Evolutionary conservation across 2,888 invertebrate genomes (phyloP).

Genomic region (Eupithecia dodoneata): DNA sequence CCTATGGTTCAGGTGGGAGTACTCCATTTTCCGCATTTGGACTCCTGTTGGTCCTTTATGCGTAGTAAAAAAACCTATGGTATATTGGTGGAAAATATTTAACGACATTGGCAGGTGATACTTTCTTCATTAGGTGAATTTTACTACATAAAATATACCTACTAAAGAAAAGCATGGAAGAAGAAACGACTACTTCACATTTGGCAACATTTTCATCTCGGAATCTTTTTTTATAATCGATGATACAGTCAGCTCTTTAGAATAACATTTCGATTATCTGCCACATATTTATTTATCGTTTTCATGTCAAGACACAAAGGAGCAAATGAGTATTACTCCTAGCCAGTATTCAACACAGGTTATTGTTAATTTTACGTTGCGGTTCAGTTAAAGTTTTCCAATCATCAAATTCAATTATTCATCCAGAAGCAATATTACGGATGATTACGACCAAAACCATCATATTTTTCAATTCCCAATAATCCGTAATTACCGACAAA

Average conservation of each 20-base stretch:
- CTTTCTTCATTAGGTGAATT: too few species aligned
- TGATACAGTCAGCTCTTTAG: neutral
- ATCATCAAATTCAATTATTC: conserved; percentile 10
- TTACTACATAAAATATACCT: neutral
- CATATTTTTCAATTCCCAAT: conserved; percentile 30
- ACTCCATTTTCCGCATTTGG: too few species aligned
- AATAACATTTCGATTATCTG: neutral
- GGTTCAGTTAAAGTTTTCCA: neutral
- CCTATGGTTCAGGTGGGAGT: too few species aligned
- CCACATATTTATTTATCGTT: neutral
- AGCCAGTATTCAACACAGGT: neutral
- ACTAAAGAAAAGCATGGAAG: neutral
- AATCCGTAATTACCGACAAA: conserved; percentile 50
- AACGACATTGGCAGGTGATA: too few species aligned
- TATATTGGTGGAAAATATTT: too few species aligned
- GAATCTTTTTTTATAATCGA: too few species aligned
- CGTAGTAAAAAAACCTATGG: too few species aligned
- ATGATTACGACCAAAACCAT: conserved; percentile 7
- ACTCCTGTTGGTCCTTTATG: too few species aligned
- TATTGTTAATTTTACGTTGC: neutral
- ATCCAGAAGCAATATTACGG: neutral
- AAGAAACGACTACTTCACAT: neutral
- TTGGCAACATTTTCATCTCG: neutral
- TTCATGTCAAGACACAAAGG: neutral
- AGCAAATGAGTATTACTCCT: neutral